Percentiles rank a stretch among this genome's conserved stretches.
Conservation (phyloP, 2,113 vertebrate species). For the human (Homo sapiens) region DNA sequence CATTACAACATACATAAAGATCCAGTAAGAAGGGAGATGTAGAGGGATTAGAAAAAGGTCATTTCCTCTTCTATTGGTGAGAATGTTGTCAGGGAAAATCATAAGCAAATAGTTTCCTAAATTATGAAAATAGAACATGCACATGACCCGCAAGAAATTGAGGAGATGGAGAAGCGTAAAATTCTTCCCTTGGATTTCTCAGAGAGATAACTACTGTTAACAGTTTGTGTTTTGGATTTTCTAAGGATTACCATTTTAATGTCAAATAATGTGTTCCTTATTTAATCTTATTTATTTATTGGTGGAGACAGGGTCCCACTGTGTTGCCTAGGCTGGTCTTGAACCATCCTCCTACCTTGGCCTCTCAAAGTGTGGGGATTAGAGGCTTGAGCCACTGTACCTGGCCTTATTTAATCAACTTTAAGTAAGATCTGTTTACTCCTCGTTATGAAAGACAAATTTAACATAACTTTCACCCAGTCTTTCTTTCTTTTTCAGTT, state of each 20-base stretch:
- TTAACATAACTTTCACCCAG: neutral
- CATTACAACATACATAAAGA: no score
- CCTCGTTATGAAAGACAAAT: neutral
- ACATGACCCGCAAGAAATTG: neutral
- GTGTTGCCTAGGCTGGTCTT: no score
- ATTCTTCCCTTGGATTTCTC: neutral
- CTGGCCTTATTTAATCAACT: neutral
- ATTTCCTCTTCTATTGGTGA: neutral
- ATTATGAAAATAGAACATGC: neutral
- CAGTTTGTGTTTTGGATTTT: conserved; percentile 25
- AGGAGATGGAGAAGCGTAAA: neutral
- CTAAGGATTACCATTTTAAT: conserved; percentile 23
- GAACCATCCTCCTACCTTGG: no score
- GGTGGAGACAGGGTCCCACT: no score
- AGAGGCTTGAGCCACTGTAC: no score
- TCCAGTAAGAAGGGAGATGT: neutral
- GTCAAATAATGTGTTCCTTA: neutral
- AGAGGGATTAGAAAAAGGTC: neutral
- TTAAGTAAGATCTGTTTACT: neutral
- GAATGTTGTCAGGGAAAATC: neutral
- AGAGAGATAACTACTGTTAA: neutral
- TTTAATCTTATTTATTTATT: no score
- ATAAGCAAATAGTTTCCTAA: neutral
- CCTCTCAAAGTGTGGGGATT: no score
- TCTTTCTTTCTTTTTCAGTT: neutral